Evolutionary conservation across 2,888 invertebrate species (phyloP), one percentile per base, ranked within the genome.

Genomic region (Acanthacorydalis orientalis): DNA sequence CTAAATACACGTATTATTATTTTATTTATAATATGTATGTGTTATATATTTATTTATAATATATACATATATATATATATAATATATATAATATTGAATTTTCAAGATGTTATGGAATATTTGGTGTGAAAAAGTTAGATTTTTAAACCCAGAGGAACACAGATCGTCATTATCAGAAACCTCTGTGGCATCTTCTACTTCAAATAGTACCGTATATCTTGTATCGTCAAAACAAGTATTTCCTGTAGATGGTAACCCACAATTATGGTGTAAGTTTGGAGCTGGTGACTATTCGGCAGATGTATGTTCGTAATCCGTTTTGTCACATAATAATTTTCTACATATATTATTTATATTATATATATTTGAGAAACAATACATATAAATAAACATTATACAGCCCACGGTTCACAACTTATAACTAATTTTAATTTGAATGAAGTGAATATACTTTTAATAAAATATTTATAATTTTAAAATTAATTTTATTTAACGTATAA

Each of bases 91-190:
- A 43, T 43, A n/a, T n/a, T n/a, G n/a, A n/a, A n/a, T 12, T 37
- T 48, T 46, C 40, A 53, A 74, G 74, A 68, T 73, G 63, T 71
- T 69, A 55, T 79, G 78, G 78, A 67, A 68, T 49, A 57, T 75
- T 33, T 79, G 79, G 78, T 72, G 74, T 52, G 68, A 69, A 47
- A 66, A 71, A 50, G 64, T 77, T 31, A 62, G 59, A 51, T 68
- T 67, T 52, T 54, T 72, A 43, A 62, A 59, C 40, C 67, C 65
- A 1, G 65, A 63, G 48, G 60, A 63, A 16, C 60, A 63, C 1
- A 61, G 63, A 1, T 70, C 71, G 37, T 72, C 72, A 1, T 56
- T 67, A 39, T 72, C 74, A 1, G 73, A 74, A 58, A 71, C 72
- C 0, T 71, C 72, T 0, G 70, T 68, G 0, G 72, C 68, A 1